Evolutionary conservation across 2,113 vertebrate genomes (phyloP).

Genomic region (Diphyllodes magnificus): DNA sequence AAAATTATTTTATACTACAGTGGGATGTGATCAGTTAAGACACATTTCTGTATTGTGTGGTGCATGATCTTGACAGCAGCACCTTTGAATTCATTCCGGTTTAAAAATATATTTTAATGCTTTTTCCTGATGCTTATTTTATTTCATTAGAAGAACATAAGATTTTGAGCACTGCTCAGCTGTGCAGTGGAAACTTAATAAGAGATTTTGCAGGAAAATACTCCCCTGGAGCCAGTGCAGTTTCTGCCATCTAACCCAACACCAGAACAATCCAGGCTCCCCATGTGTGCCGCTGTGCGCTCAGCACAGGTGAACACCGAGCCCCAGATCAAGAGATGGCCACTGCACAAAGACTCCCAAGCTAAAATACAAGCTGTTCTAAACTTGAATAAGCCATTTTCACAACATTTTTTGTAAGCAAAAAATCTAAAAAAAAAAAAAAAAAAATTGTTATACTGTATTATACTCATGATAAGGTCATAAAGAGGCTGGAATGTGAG

Average conservation of each 20-base stretch:
- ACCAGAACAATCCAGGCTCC: not conserved
- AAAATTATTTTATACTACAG: constrained; percentile 24
- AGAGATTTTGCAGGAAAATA: not conserved
- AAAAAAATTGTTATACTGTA: not conserved
- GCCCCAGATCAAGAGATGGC: not conserved
- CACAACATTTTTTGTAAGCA: not conserved
- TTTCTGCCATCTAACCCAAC: not conserved
- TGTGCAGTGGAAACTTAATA: not conserved
- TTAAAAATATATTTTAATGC: not conserved
- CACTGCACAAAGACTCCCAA: not conserved
- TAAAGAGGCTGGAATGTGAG: not conserved
- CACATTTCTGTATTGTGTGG: not conserved
- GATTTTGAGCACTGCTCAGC: not conserved
- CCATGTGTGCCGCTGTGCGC: rapidly evolving
- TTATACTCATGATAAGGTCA: not conserved
- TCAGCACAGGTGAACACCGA: rapidly evolving
- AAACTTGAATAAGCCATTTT: not conserved
- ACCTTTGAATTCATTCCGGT: not conserved
- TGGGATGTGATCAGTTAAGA: not conserved
- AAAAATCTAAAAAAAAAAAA: not conserved
- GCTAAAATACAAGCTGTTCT: not conserved
- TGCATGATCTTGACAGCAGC: not conserved
- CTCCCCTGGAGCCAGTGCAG: not conserved
- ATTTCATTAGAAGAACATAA: not conserved
- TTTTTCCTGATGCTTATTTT: not conserved